Evolutionary conservation across 2,888 invertebrate genomes (phyloP), one percentile per base, ranked within the genome.

Genomic region (Archaeoteleia sp.): DNA sequence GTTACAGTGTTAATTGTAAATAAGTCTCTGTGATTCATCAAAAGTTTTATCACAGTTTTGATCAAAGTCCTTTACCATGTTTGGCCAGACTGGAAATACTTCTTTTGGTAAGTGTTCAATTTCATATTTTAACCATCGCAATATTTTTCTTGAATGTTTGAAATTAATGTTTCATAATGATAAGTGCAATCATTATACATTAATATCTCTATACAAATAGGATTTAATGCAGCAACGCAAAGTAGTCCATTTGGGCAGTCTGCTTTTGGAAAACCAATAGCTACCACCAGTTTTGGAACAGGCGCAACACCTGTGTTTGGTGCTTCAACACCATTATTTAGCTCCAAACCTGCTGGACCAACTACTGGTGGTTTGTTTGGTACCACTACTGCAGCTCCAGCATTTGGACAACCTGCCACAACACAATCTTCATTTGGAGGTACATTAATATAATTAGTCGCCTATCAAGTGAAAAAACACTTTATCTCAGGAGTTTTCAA

Each of bases 251-350:
- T 89, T 57, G 82, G 82, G 10, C 83, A 82, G 66, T 83, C 88
- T 0, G 85, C 88, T 0, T 89, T 89, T 81, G 88, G 89, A 0
- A 86, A 89, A 84, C 88, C 91, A 1, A 78, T 84, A 60, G 87
- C 90, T 0, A 89, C 89, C 1, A 87, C 89, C 0, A 89, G 89
- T 45, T 92, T 92, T 61, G 92, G 92, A 20, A 89, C 89, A 1
- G 78, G 76, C 7, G 87, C 89, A 0, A 87, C 92, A 2, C 89
- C 92, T 0, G 89, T 92, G 0, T 94, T 94, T 85, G 93, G 93
- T 0, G 89, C 89, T 20, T 82, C 86, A 37, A 85, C 87, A 23
- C 87, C 90, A 8, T 82, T 91, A 51, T 91, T 91, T 82, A 90
- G 89, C 66, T 75, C 83, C 25, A 83, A 83, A 37, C 83, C 88